Evolutionary conservation across 2,797 vertebrate genomes (phyloP), one percentile per base, ranked within the genome.

Genomic region (Bufotes viridis): DNA sequence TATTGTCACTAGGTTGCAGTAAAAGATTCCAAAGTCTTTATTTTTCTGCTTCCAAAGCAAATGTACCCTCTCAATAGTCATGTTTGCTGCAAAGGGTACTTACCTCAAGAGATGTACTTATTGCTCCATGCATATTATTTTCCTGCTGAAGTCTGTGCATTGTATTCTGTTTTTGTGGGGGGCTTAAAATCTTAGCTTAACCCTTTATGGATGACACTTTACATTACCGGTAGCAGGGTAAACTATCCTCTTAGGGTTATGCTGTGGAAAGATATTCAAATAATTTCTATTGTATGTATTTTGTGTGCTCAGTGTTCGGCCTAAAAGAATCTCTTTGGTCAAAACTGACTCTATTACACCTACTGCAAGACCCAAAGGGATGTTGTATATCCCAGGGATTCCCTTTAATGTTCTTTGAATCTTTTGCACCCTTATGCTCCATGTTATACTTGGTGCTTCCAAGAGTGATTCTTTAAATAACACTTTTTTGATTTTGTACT

Each of bases 51-150:
- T 93, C 90, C 90, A 92, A 90, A 93, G 92, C 92, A 91, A 94
- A 49, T 92, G 89, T 90, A 91, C 93, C 92, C 92, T 95, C 95
- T 94, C 93, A 95, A 94, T 92, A 83, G 92, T 90, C 92, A 92
- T 90, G 90, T 96, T 94, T 86, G 88, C 92, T 93, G 93, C 92
- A 92, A 93, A 94, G 93, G 93, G 92, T 93, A 94, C 95, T 96
- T 96, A 95, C 94, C 93, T 96, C 93, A 94, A 94, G 94, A 95
- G 91, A 94, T 92, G 93, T 94, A 92, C 89, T 92, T 93, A 94
- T 96, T 95, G 91, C 95, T 94, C 24, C 53, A 78, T 24, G 70
- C 12, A n/a, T 70, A 57, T 70, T 76, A 76, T 76, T 81, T 55
- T 81, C 14, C 17, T 42, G 65, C 49, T 24, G 26, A 29, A 78